Base-by-base conservation (phyloP, 2,797 vertebrate species). In the Myotis vivesi region DNA sequence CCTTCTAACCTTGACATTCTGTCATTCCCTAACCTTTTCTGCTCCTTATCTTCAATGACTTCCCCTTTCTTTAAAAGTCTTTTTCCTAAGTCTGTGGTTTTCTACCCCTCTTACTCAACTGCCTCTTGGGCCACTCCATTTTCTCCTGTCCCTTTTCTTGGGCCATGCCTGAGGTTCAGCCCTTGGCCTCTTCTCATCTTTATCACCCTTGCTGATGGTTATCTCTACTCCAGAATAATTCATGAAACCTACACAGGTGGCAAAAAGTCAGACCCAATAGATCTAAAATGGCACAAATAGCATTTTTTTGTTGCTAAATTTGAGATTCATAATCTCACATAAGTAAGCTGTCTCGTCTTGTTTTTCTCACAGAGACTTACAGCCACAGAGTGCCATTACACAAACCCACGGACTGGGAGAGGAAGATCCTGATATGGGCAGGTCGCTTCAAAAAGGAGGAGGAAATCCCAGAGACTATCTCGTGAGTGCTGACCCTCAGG, bases 371-470 rank as follows among this genome's bases (percentile, higher is more conserved):
- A 97, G 97, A 80, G 8, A 44, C 80, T 15, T 95, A 96, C 88
- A 46, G 69, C 90, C 95, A 97, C 59, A 98, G 73, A 96, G 22
- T 99, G 64, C 99, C 99, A 20, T 98, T 99, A 92, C 98, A 98
- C 97, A 99, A 64, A 49, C 99, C 99, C 33, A 98, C 99, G 0
- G 28, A 98, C 0, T 96, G 99, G 96, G 99, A 99, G 92, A 99
- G 72, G 97, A 99, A 94, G 97, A 97, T 99, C 1, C 95, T 99
- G 69, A 0, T 99, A 55, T 99, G 99, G 99, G 97, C 99, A 0
- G 99, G 99, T 64, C 98, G 99, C 83, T 99, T 98, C 98, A 99
- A 99, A 98, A 99, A 98, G 76, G 68, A 68, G 62, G 99, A 99
- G 28, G 99, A 99, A 91, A 99, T 99, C 94, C 99, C 99, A 95